phyloP scores from a whole-genome alignment of 2,888 invertebrate genomes.

The Drosophila glabriapex region DNA sequence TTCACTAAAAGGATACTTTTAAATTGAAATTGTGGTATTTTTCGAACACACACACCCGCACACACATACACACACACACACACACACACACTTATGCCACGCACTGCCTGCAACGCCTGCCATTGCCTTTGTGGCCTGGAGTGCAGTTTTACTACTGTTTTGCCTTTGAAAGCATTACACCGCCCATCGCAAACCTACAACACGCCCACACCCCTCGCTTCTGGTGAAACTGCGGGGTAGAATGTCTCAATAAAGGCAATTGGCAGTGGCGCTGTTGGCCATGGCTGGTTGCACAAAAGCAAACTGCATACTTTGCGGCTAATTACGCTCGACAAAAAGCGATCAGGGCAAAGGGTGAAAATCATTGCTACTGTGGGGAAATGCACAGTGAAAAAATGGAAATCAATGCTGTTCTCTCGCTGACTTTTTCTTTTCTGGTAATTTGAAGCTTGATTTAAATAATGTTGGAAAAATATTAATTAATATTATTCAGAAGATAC shows the following conservation, averaged over 20 bases:
- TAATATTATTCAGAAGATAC: background rate
- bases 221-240: background rate
- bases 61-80: conserved; percentile 5
- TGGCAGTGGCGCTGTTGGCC: conserved; percentile 28
- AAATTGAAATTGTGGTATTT: conserved; percentile 78
- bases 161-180: conserved; percentile 1
- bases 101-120: conserved; percentile 20
- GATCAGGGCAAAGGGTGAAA: background rate
- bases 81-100: background rate
- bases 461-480: background rate
- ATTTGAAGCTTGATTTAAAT: background rate
- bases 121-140: conserved; percentile 33
- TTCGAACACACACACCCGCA: conserved; percentile 41
- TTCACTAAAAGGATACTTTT: conserved; percentile 80
- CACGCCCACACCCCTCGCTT: background rate
- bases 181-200: background rate
- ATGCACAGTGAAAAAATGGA: conserved; percentile 2
- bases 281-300: conserved; percentile 46
- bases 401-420: background rate
- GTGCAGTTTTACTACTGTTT: conserved; percentile 25
- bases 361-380: background rate
- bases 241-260: conserved; percentile 49
- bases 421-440: background rate
- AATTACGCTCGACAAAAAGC: conserved; percentile 62
- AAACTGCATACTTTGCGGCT: conserved; percentile 69